phyloP scores from a whole-genome alignment of 1,140 invertebrate genomes.

The Artemia franciscana region DNA sequence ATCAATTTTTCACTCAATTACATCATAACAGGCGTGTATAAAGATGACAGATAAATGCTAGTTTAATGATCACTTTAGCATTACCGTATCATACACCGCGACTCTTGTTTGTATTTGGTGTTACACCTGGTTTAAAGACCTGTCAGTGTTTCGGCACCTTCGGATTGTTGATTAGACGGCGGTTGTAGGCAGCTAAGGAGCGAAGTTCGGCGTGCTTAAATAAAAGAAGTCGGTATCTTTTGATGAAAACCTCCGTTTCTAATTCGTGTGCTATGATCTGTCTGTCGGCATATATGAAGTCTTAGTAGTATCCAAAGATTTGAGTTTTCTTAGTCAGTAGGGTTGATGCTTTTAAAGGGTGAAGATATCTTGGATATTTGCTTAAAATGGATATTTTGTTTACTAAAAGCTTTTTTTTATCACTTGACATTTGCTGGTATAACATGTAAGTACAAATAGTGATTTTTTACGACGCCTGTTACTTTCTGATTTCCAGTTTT shows the following conservation, averaged over 20 bases:
- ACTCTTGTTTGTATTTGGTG: background rate
- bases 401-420: too few relatives aligned
- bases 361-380: too few relatives aligned
- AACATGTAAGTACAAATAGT: too few relatives aligned
- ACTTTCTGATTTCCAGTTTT: too few relatives aligned
- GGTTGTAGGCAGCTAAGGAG: too few relatives aligned
- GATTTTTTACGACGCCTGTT: too few relatives aligned
- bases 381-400: too few relatives aligned
- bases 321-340: background rate
- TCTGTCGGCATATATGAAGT: background rate
- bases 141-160: background rate
- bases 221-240: background rate
- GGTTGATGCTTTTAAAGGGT: background rate
- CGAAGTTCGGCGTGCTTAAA: background rate
- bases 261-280: background rate
- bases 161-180: background rate
- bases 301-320: background rate
- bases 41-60: background rate
- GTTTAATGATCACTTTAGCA: background rate
- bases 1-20: background rate
- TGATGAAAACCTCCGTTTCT: background rate
- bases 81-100: background rate
- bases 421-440: too few relatives aligned
- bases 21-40: background rate
- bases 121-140: background rate